These are phyloP conservation scores for Pseudococcus jackbeardsleyi DNA, from an alignment of 2,888 invertebrate genomes.

Conservation along the genomic window DNA sequence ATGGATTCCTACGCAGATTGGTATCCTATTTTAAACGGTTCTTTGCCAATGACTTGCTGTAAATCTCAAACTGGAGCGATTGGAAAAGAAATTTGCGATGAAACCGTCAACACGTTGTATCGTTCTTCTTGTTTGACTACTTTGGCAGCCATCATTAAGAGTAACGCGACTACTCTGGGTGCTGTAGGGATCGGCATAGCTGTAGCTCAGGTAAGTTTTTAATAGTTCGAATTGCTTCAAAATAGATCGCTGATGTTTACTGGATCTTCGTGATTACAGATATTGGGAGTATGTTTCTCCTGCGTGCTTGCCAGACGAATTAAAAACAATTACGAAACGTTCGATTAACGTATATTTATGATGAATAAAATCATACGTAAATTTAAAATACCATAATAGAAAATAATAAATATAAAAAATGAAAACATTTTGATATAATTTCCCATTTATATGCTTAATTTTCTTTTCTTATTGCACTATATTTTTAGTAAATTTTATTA, in stretches of 20 bases:
- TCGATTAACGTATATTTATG: slow-evolving; percentile 55
- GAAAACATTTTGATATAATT: slow-evolving; percentile 27
- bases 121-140: slow-evolving; percentile 66
- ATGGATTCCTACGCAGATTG: slow-evolving; percentile 66
- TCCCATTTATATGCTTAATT: slow-evolving; percentile 29
- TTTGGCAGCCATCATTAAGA: slow-evolving; percentile 66
- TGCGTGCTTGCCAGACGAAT: slow-evolving; percentile 55
- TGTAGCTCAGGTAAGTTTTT: slow-evolving; percentile 66
- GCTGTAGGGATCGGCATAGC: slow-evolving; percentile 67
- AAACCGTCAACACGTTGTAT: slow-evolving; percentile 63
- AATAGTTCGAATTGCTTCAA: neutral
- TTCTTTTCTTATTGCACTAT: slow-evolving; percentile 41
- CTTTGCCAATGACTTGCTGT: slow-evolving; percentile 67
- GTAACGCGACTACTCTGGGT: slow-evolving; percentile 66
- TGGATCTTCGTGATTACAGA: slow-evolving; percentile 13
- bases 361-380: neutral
- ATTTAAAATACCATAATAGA: slow-evolving; percentile 17
- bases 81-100: slow-evolving; percentile 65
- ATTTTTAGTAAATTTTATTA: slow-evolving; percentile 35
- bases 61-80: slow-evolving; percentile 66
- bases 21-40: slow-evolving; percentile 66
- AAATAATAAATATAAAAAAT: slow-evolving; percentile 53
- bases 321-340: slow-evolving; percentile 57
- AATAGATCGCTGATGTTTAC: neutral
- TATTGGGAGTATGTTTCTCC: slow-evolving; percentile 57